Evolutionary conservation across 2,113 vertebrate species (phyloP).

Genomic region (Cinclus mexicanus): DNA sequence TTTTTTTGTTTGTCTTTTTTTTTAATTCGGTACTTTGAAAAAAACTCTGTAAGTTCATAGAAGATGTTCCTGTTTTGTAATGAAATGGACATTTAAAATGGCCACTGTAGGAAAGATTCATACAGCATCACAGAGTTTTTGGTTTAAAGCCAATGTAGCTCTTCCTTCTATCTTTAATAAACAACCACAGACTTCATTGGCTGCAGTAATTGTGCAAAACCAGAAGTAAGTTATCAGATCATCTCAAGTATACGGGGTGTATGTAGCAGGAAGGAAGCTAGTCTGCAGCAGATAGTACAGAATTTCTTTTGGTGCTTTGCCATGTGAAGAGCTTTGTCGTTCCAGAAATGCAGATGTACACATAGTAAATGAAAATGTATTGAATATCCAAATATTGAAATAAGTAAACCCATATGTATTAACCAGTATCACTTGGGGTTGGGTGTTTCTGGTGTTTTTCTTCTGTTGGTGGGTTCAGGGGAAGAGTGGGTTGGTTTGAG

Average conservation of each 20-base stretch:
- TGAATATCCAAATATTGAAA: not conserved
- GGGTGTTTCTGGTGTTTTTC: not conserved
- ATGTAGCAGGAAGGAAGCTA: not conserved
- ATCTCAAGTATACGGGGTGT: not conserved
- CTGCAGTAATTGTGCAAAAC: not conserved
- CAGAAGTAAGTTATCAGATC: constrained; percentile 10
- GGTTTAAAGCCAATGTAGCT: not conserved
- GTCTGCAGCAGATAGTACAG: not conserved
- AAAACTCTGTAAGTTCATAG: not conserved
- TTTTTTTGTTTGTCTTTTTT: not conserved
- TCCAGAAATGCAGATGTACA: not conserved
- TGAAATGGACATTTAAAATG: not conserved
- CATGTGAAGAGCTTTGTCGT: not conserved
- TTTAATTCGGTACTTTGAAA: not conserved
- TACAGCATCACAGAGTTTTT: not conserved
- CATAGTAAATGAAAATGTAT: not conserved
- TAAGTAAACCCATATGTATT: not conserved
- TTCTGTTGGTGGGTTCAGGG: not conserved
- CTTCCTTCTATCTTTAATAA: not conserved
- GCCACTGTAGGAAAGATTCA: not conserved
- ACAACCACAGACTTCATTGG: not conserved
- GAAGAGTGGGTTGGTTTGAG: not conserved
- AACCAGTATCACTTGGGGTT: not conserved
- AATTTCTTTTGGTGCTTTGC: not conserved
- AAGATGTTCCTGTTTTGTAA: not conserved